Percentiles rank a stretch among this genome's conserved stretches.
Conservation (phyloP, 2,113 vertebrate species). For the Brachypteracias leptosomus region DNA sequence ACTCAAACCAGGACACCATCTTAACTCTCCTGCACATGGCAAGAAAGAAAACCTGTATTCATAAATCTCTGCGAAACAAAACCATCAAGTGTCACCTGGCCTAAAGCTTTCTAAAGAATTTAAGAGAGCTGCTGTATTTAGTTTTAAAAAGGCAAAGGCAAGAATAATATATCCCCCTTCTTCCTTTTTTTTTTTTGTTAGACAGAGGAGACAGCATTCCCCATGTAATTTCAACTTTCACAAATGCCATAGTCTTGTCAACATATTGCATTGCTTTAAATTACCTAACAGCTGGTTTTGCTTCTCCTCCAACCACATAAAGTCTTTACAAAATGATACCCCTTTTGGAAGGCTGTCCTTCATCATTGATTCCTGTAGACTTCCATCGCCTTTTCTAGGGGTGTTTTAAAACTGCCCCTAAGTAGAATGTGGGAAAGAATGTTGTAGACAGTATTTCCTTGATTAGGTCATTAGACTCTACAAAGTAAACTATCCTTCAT, state of each 20-base stretch:
- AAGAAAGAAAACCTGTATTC: background rate
- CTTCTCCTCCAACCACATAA: constrained; percentile 46
- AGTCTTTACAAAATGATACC: constrained; percentile 38
- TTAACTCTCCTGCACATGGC: background rate
- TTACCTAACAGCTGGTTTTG: constrained; percentile 34
- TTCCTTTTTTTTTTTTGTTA: background rate
- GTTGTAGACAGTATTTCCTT: constrained; percentile 32
- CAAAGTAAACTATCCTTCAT: constrained; percentile 17
- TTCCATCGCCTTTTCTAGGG: constrained; percentile 34
- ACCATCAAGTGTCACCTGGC: background rate
- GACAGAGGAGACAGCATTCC: background rate
- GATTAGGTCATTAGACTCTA: constrained; percentile 36
- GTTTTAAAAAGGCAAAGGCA: background rate
- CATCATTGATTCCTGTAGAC: constrained; percentile 16
- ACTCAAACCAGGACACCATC: no score
- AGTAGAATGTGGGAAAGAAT: background rate
- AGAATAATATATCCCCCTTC: background rate
- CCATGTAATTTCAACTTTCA: background rate
- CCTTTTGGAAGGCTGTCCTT: constrained; percentile 22
- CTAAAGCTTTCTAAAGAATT: background rate
- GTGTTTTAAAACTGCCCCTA: constrained; percentile 20
- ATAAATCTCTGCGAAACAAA: background rate
- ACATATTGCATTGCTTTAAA: background rate
- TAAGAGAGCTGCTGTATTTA: background rate
- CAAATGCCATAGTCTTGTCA: background rate